Base-by-base conservation (phyloP, 2,797 vertebrate genomes). In the Smutsia gigantea region DNA sequence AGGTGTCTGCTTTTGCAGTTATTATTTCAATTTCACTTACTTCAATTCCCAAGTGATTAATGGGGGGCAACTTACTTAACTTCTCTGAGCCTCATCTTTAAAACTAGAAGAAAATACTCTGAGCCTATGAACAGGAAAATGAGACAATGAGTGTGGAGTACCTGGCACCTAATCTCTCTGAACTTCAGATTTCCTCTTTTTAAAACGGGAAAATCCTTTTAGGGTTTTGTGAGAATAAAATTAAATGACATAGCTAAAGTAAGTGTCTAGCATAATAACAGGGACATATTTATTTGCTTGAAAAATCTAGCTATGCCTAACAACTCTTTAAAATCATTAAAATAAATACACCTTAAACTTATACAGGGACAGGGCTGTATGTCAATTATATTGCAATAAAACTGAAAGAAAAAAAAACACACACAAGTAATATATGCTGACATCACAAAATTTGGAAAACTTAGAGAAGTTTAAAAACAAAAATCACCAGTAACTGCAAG, bases 131-230 rank as follows among this genome's bases (percentile, higher is more conserved):
- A 27, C 19, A 87, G 51, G 39, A 74, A 92, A 49, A 49, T 42
- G 63, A 49, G 21, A 84, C 12, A 74, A 37, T 21, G 71, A 37
- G 23, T 51, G 3, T 68, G 14, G 27, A 88, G 34, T 12, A 11
- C 19, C 18, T 87, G 71, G 10, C 4, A 37, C 12, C 34, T 82
- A 46, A 19, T 63, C 46, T 83, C 39, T 81, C 63, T 57, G 71
- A 87, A 59, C 23, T 66, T 94, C 29, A 23, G 13, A 51, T 31
- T 93, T 90, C 37, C 95, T 78, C 66, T 91, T 81, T 59, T 42
- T 18, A 84, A 94, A 96, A 64, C 74, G 46, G 61, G 53, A 39
- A 75, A 87, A 61, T 66, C 29, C 10, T 66, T 82, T 79, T 14
- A 84, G 46, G 31, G 23, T 59, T 90, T 86, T n/a, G 1, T 59